Conservation (phyloP, 2,888 invertebrate genomes). For the Athrips mouffetella region DNA sequence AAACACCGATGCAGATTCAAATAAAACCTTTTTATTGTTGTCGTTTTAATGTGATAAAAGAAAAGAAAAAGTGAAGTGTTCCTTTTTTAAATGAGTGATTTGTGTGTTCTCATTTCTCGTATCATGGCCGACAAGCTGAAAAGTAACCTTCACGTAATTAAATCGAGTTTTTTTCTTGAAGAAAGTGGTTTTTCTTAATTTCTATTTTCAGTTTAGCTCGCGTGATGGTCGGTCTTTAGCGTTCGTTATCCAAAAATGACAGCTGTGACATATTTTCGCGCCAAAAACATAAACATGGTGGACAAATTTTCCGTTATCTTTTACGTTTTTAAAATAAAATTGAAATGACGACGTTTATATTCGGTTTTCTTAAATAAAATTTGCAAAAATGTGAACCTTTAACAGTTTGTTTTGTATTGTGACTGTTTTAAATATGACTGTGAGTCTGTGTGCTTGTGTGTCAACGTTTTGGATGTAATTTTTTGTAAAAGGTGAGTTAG, state of each 20-base stretch:
- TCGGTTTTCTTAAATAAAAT: conserved; percentile 31
- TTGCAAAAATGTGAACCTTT: conserved; percentile 47
- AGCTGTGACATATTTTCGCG: conserved; percentile 56
- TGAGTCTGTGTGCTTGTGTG: conserved; percentile 26
- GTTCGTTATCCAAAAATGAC: conserved; percentile 51
- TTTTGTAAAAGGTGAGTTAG: conserved; percentile 25
- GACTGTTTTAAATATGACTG: conserved; percentile 26
- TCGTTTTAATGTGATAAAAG: conserved; percentile 7
- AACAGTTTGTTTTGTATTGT: conserved; percentile 23
- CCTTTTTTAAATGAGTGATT: conserved; percentile 18
- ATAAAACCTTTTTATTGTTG: neutral
- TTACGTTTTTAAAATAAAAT: conserved; percentile 71
- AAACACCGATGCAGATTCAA: conserved; percentile 9
- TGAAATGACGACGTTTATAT: conserved; percentile 62
- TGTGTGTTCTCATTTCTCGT: conserved; percentile 35
- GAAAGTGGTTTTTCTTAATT: conserved; percentile 38
- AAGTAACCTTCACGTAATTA: conserved; percentile 48
- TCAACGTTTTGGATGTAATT: conserved; percentile 24
- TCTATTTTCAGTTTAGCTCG: conserved; percentile 26
- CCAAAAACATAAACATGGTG: conserved; percentile 65
- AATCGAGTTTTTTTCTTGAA: conserved; percentile 32
- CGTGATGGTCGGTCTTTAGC: conserved; percentile 28
- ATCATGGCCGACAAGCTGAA: conserved; percentile 45
- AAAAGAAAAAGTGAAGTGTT: conserved; percentile 22
- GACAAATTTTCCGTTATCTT: conserved; percentile 53